Conservation (phyloP, 2,888 invertebrate genomes). For the Agrotis ipsilon region DNA sequence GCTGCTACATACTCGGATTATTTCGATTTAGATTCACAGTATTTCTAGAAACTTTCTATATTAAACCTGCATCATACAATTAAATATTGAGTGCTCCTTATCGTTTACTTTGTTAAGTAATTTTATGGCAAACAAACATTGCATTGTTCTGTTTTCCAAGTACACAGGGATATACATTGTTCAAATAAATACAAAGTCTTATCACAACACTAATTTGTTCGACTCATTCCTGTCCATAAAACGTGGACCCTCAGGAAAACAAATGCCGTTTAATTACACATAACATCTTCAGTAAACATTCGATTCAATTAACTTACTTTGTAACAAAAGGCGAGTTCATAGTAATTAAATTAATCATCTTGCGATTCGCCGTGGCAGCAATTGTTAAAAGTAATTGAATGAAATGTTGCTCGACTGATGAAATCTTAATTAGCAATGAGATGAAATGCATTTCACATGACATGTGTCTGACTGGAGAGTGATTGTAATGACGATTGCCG, state of each 20-base stretch:
- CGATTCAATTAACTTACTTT: slow-evolving; percentile 54
- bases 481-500: slow-evolving; percentile 21
- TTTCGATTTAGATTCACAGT: background rate
- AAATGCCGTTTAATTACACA: slow-evolving; percentile 52
- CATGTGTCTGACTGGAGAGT: slow-evolving; percentile 3
- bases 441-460: slow-evolving; percentile 64
- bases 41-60: background rate
- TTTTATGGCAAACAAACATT: background rate
- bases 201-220: slow-evolving; percentile 37
- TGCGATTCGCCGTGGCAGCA: slow-evolving; percentile 14
- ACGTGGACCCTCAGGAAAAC: slow-evolving; percentile 24
- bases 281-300: slow-evolving; percentile 36
- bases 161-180: slow-evolving; percentile 18
- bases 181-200: slow-evolving; percentile 31
- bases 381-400: slow-evolving; percentile 50
- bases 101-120: slow-evolving; percentile 9
- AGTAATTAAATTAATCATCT: slow-evolving; percentile 56
- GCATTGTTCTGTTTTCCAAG: background rate
- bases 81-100: background rate
- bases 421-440: slow-evolving; percentile 73
- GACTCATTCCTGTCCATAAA: slow-evolving; percentile 36
- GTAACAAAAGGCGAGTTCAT: slow-evolving; percentile 40
- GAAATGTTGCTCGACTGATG: slow-evolving; percentile 60
- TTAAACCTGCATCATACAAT: background rate
- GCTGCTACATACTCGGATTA: background rate